Base-by-base conservation (phyloP, 2,113 vertebrate species). In the Glaucomys volans region DNA sequence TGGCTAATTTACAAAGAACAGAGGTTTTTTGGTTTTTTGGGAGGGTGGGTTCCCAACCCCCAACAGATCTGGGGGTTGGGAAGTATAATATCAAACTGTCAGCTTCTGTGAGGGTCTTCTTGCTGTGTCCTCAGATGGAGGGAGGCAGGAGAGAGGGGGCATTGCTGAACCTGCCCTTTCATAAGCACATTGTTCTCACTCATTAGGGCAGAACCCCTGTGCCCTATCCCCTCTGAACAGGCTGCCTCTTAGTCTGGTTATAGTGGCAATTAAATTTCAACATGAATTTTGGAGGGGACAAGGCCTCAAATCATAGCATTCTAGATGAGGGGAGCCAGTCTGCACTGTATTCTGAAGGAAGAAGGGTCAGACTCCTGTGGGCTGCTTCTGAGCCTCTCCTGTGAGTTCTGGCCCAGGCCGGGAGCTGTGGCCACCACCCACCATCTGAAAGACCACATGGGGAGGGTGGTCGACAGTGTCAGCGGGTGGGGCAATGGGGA, bases 381-480 rank as follows among this genome's bases (percentile, higher is more conserved):
- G 4, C 44, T 28, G 16, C 12, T 89, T 75, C 32, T 16, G 66
- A 52, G 26, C 1, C 18, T n/a, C n/a, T n/a, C n/a, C n/a, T n/a
- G n/a, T n/a, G n/a, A 0, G 12, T 17, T 18, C 44, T 62, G 59
- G 59, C 59, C 8, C 59, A 62, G 59, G 59, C 8, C 26, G 4
- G 59, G 59, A 62, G 26, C 52, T 26, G 0, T 1, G 14, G 26
- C 59, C 59, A 28, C 59, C 26, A 28, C 59, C 57, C 54, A 2
- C 2, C 59, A 62, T 28, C 59, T 62, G 18, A 1, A 20, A 30
- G 42, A 4, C 11, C 5, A 8, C n/a, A 28, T 17, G 82, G 28
- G n/a, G 20, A 47, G 10, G 8, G 11, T 0, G 0, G 30, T 54
- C 44, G 28, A 30, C 44, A 13, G 30, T 24, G 18, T 22, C 5